Evolutionary conservation across 1,140 invertebrate genomes (phyloP).

Genomic region (Zaprionus camerounensis): DNA sequence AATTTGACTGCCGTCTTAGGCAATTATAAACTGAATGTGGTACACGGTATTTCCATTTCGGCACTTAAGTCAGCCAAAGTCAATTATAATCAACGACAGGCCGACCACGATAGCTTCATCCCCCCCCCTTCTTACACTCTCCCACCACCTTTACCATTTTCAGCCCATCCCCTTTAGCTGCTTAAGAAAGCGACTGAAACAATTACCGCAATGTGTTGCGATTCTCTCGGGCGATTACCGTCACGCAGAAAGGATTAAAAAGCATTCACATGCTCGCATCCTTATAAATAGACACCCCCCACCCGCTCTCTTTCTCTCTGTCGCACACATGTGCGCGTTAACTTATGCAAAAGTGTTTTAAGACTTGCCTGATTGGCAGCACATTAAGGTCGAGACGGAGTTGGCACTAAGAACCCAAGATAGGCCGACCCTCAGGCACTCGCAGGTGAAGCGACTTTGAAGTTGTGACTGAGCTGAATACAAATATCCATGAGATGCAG

Average conservation of each 20-base stretch:
- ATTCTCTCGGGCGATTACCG: slow-evolving; percentile 39
- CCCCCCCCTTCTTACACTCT: background rate
- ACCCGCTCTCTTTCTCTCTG: background rate
- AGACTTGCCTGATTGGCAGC: slow-evolving; percentile 72
- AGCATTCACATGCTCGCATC: slow-evolving; percentile 44
- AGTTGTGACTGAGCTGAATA: background rate
- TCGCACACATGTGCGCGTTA: slow-evolving; percentile 35
- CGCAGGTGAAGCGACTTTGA: background rate
- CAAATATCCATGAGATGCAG: background rate
- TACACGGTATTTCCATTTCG: slow-evolving; percentile 78
- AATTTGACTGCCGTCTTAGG: slow-evolving; percentile 34
- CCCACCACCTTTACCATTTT: background rate
- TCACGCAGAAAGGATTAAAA: slow-evolving; percentile 73
- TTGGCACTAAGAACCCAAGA: background rate
- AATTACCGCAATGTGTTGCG: slow-evolving; percentile 38
- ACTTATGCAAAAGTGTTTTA: slow-evolving; percentile 74
- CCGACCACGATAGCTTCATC: background rate
- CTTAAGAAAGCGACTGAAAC: slow-evolving; percentile 24
- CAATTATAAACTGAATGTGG: slow-evolving; percentile 51
- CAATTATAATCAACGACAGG: slow-evolving; percentile 76
- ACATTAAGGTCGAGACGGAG: slow-evolving; percentile 6
- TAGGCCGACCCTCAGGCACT: background rate
- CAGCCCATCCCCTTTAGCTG: background rate
- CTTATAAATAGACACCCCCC: slow-evolving; percentile 26
- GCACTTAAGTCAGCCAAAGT: slow-evolving; percentile 80